phyloP scores from a whole-genome alignment of 2,113 vertebrate species.

The Maccullochella peelii region DNA sequence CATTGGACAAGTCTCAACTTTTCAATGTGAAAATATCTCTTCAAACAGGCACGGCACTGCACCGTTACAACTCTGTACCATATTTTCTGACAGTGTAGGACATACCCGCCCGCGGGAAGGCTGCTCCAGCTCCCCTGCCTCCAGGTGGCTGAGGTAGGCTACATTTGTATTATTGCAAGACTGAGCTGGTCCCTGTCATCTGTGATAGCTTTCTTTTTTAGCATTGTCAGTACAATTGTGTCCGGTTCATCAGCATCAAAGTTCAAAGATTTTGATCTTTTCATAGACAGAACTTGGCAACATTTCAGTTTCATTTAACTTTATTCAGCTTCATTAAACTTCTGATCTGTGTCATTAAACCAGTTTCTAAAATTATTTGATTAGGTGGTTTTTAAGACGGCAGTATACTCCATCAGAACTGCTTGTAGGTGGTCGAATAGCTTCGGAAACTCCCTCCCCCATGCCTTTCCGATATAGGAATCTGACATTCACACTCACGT shows the following conservation, averaged over 20 bases:
- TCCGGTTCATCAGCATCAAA: not conserved
- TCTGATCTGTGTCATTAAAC: too few relatives aligned
- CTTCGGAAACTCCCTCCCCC: too few relatives aligned
- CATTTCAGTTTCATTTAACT: not conserved
- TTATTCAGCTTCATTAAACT: not conserved
- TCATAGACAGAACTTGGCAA: too few relatives aligned
- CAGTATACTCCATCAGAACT: too few relatives aligned
- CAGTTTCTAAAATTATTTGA: too few relatives aligned
- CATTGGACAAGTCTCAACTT: not conserved
- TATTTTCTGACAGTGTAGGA: too few relatives aligned
- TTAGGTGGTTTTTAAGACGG: too few relatives aligned
- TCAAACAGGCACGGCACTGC: not conserved
- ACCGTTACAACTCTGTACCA: not conserved
- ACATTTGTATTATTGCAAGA: not conserved
- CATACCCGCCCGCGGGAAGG: too few relatives aligned
- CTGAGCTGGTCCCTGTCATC: not conserved
- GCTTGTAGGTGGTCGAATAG: too few relatives aligned
- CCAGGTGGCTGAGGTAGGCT: not conserved
- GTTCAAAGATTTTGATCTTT: not conserved
- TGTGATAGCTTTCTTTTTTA: not conserved
- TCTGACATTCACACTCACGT: not conserved
- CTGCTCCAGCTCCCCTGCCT: not conserved
- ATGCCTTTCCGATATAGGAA: not conserved
- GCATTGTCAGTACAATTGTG: not conserved
- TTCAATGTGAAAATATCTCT: not conserved